phyloP scores from a whole-genome alignment of 2,888 invertebrate species.

The Tipula unca region DNA sequence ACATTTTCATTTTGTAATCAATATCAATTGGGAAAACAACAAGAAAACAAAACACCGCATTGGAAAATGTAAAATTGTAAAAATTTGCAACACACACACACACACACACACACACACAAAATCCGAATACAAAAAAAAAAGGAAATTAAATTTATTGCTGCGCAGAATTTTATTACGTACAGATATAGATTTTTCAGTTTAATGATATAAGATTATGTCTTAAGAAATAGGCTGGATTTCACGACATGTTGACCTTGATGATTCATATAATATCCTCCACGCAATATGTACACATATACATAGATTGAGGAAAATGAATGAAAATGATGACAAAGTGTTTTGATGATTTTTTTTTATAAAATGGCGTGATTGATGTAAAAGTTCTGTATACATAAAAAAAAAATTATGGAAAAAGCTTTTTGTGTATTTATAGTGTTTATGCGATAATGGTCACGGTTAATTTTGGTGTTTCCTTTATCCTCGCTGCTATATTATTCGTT shows the following conservation, averaged over 20 bases:
- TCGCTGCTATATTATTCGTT: background rate
- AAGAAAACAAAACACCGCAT: conserved; percentile 9
- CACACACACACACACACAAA: background rate
- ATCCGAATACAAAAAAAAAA: background rate
- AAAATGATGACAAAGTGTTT: background rate
- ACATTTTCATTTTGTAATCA: background rate
- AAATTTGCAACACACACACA: background rate
- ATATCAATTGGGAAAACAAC: conserved; percentile 1
- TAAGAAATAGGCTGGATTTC: background rate
- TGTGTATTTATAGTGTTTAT: background rate
- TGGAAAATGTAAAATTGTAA: background rate
- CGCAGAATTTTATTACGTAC: background rate
- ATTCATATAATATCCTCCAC: background rate
- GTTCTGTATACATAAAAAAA: background rate
- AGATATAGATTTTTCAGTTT: background rate
- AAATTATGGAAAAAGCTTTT: background rate
- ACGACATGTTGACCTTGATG: background rate
- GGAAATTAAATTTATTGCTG: background rate
- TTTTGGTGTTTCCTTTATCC: background rate
- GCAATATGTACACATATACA: background rate
- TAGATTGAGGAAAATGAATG: background rate
- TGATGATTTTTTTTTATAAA: background rate
- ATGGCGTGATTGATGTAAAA: conserved; percentile 1
- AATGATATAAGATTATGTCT: background rate
- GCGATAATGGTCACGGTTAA: background rate